Conservation (phyloP, 2,888 invertebrate species). For the Drosophila macrospina region DNA sequence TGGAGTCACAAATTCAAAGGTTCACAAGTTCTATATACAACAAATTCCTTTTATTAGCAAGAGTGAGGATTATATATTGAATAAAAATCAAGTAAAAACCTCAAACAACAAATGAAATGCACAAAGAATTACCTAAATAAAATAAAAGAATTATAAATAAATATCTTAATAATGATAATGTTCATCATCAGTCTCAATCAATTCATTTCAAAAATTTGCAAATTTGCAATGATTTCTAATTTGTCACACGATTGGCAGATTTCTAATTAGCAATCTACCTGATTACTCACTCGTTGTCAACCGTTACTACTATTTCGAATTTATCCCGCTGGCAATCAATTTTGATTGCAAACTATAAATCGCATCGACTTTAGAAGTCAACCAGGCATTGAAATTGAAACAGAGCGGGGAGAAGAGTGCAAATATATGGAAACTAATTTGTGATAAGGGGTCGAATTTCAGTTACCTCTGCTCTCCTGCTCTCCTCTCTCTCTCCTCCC, state of each 20-base stretch:
- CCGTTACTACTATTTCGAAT: neutral
- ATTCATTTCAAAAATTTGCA: neutral
- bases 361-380: constrained; percentile 23
- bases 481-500: neutral
- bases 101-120: neutral
- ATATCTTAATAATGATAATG: no score
- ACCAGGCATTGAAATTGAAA: constrained; percentile 5
- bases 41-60: no score
- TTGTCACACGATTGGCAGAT: constrained; percentile 29
- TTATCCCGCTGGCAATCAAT: constrained; percentile 18
- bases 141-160: neutral
- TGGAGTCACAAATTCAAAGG: constrained; percentile 23
- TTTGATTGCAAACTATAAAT: constrained; percentile 18
- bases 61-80: no score
- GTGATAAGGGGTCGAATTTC: constrained; percentile 20
- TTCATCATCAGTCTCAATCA: no score
- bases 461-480: constrained; percentile 5
- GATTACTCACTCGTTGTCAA: neutral
- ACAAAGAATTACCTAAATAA: no score
- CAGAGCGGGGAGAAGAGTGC: neutral
- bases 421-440: constrained; percentile 6
- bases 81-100: no score
- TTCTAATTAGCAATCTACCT: constrained; percentile 26
- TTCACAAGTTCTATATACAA: no score
- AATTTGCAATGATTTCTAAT: constrained; percentile 14